Conservation (phyloP, 2,113 vertebrate species). For the Ascaphus truei region DNA sequence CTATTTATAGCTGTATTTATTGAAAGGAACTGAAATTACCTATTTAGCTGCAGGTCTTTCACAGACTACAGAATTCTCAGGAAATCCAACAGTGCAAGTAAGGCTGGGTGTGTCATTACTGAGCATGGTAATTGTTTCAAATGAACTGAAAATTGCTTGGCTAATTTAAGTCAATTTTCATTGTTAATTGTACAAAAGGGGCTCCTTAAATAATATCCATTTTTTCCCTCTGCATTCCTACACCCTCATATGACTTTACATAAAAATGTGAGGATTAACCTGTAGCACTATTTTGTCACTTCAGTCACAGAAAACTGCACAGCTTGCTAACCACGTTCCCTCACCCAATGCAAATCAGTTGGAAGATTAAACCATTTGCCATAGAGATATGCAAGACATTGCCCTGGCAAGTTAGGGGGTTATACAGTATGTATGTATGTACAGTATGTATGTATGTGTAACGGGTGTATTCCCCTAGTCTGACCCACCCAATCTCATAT, state of each 20-base stretch:
- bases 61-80: not conserved
- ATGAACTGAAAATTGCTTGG: not conserved
- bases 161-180: not conserved
- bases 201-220: not conserved
- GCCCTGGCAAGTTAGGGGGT: too few relatives aligned
- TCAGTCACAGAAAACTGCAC: too few relatives aligned
- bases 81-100: not conserved
- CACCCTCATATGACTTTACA: not conserved
- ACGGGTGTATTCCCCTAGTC: too few relatives aligned
- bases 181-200: conserved; percentile 11
- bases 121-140: conserved; percentile 21
- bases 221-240: not conserved
- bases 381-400: too few relatives aligned
- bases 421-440: too few relatives aligned
- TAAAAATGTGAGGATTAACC: too few relatives aligned
- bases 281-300: too few relatives aligned
- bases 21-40: not conserved
- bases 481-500: too few relatives aligned
- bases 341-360: too few relatives aligned
- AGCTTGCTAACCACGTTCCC: too few relatives aligned
- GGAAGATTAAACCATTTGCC: too few relatives aligned
- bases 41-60: conserved; percentile 19
- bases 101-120: not conserved
- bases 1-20: conserved; percentile 7
- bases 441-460: too few relatives aligned